These are phyloP conservation scores for Agrilus cyanescens DNA, from an alignment of 2,888 invertebrate genomes.

Conservation along the genomic window DNA sequence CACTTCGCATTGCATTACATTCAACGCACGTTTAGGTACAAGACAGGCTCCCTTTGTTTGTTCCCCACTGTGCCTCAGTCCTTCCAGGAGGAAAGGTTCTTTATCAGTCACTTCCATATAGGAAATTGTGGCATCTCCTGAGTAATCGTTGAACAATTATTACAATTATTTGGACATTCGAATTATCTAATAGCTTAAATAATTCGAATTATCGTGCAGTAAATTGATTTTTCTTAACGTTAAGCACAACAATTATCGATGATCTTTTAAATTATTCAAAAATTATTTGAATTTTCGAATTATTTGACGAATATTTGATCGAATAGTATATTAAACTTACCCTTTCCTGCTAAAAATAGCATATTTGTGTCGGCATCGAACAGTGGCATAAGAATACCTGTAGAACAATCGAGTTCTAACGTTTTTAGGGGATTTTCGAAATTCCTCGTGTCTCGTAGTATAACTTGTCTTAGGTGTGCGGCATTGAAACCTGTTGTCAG, in stretches of 20 bases:
- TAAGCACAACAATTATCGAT: no score
- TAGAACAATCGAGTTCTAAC: constrained; percentile 72
- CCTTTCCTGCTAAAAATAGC: constrained; percentile 91
- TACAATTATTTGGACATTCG: no score
- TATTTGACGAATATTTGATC: no score
- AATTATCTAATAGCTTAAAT: no score
- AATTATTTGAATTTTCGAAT: no score
- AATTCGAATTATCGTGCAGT: no score
- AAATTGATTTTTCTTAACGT: no score
- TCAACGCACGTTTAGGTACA: constrained; percentile 81
- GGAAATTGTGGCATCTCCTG: constrained; percentile 74
- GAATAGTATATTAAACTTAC: constrained; percentile 17
- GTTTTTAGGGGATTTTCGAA: constrained; percentile 66
- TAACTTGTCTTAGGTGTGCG: constrained; percentile 75
- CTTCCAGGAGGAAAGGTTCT: constrained; percentile 82
- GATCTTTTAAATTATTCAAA: no score
- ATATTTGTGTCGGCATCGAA: constrained; percentile 90
- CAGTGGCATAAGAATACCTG: constrained; percentile 83
- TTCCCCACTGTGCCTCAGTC: constrained; percentile 79
- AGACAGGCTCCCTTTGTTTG: constrained; percentile 91
- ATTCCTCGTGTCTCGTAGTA: constrained; percentile 77
- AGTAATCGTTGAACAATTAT: no score
- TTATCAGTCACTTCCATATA: constrained; percentile 85
- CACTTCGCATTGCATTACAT: constrained; percentile 96
- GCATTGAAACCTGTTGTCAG: constrained; percentile 86